Conservation (phyloP, 2,113 vertebrate genomes). For the Eolophus roseicapilla region DNA sequence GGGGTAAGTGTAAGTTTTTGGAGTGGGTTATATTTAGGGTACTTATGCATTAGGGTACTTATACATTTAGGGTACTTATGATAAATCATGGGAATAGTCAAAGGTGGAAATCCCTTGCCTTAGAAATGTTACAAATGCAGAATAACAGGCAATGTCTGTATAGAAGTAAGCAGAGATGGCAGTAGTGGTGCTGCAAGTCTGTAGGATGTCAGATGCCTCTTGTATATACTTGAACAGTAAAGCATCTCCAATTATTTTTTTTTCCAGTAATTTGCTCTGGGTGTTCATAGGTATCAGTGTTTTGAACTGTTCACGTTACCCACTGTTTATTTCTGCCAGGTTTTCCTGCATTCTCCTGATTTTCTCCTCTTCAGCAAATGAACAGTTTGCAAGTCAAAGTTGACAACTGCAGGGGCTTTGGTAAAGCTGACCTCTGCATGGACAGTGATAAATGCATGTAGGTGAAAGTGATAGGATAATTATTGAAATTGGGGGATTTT, state of each 20-base stretch:
- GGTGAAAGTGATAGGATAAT: neutral
- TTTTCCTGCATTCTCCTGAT: neutral
- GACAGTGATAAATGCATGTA: neutral
- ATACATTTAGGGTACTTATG: neutral
- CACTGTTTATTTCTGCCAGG: neutral
- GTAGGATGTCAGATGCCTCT: neutral
- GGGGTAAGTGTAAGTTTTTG: neutral
- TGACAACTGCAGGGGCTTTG: neutral
- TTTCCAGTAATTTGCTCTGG: neutral
- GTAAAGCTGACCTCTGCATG: fast-evolving
- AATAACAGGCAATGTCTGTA: neutral
- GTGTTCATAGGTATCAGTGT: neutral
- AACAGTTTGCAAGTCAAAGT: neutral
- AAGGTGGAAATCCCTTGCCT: neutral
- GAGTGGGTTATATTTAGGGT: neutral
- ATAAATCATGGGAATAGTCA: neutral
- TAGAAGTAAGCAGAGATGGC: neutral
- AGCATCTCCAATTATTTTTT: neutral
- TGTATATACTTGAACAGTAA: neutral
- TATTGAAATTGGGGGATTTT: neutral
- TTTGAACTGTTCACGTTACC: neutral
- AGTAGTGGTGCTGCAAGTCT: neutral
- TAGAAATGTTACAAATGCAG: neutral
- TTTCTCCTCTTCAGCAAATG: neutral
- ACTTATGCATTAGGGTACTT: neutral